Percentiles rank a stretch among this genome's conserved stretches.
Conservation (phyloP, 92 coral and sea anemone genomes). For the Desmophyllum pertusum region DNA sequence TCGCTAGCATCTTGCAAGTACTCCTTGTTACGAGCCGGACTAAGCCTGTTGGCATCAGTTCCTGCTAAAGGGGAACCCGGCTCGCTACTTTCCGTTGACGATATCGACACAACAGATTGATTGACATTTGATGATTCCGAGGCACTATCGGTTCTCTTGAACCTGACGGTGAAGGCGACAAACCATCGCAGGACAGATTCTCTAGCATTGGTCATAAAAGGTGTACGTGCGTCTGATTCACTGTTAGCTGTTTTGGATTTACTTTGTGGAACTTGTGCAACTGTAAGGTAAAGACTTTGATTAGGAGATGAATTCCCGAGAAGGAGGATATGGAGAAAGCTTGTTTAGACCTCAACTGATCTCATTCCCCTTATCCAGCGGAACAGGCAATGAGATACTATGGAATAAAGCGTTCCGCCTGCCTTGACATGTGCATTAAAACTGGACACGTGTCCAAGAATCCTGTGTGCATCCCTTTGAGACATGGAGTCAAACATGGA, state of each 20-base stretch:
- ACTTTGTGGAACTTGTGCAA: conserved; percentile 63
- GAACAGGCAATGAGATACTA: too few species aligned
- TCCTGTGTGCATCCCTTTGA: too few species aligned
- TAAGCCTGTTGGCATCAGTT: conserved; percentile 40
- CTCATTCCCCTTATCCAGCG: too few species aligned
- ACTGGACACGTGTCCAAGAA: too few species aligned
- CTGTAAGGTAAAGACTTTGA: conserved; percentile 34
- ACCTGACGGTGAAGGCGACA: conserved; percentile 89
- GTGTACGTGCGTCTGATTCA: conserved; percentile 24
- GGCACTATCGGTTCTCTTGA: conserved; percentile 68
- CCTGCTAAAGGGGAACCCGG: conserved; percentile 54
- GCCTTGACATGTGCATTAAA: too few species aligned
- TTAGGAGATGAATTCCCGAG: not conserved
- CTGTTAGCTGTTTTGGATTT: conserved; percentile 42
- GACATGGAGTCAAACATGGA: too few species aligned
- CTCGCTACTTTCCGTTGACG: conserved; percentile 64
- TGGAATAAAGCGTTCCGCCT: too few species aligned
- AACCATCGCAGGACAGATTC: conserved; percentile 97
- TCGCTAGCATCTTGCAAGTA: conserved; percentile 86
- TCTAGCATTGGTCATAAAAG: conserved; percentile 70
- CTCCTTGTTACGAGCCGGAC: conserved; percentile 69
- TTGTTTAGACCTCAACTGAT: too few species aligned
- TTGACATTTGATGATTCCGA: conserved; percentile 50
- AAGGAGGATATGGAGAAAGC: not conserved
- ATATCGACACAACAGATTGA: conserved; percentile 74